Evolutionary conservation across 2,888 invertebrate genomes (phyloP), one percentile per base, ranked within the genome.

Genomic region (Xylophagus ater): DNA sequence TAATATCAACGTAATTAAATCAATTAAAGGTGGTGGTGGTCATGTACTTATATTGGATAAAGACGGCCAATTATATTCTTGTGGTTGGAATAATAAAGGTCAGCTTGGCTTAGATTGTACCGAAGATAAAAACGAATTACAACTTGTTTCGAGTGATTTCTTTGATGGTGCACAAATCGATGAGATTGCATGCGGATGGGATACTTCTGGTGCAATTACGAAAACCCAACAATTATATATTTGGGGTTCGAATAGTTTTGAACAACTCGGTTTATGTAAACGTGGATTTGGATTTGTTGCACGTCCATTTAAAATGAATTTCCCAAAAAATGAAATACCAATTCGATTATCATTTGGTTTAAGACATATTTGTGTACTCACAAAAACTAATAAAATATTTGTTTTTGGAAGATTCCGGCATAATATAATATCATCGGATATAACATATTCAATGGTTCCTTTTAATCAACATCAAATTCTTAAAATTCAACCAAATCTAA

Each of bases 211-310:
- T 49, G 85, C 79, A 28, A 69, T 86, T 14, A 76, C 81, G 17
- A 70, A 73, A 53, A 72, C 75, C 46, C 74, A 78, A 33, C 70
- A 73, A 38, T 60, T 88, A 2, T 80, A 78, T 63, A 78, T 80
- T 3, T 89, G 88, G 88, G 89, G 90, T 4, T 82, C 84, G 15
- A 87, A 87, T 59, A 69, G 70, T 44, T 78, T 77, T 57, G 81
- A 84, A 14, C 86, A 87, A 56, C 63, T 87, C 37, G 86, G 86
- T 10, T 65, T 80, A 20, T 73, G 69, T 56, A 59, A 61, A 36
- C 55, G 61, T 2, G 62, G 60, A 9, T 62, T 62, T 32, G 52
- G 51, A 21, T 50, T 57, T 4, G 65, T 64, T 7, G 53, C 56
- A 4, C 48, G 53, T 7, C 63, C 64, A n/a, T 48, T 61, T 45